Evolutionary conservation across 2,113 vertebrate genomes (phyloP).

Genomic region (Andinoacara biseriatus): DNA sequence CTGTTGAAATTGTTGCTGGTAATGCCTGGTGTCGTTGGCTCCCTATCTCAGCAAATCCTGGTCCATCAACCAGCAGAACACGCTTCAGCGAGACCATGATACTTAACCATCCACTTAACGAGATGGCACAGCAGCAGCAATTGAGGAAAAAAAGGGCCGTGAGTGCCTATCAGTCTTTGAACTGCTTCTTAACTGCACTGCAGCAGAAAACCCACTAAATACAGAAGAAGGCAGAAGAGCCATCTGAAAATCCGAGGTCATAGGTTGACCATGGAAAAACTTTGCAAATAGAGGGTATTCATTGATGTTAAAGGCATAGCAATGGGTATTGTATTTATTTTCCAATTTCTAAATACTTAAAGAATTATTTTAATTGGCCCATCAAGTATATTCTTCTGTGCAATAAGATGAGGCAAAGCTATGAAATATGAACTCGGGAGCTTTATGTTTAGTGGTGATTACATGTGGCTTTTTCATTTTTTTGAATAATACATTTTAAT

Average conservation of each 20-base stretch:
- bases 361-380: neutral
- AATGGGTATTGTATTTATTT: neutral
- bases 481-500: neutral
- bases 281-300: neutral
- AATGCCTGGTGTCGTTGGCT: constrained; percentile 32
- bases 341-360: neutral
- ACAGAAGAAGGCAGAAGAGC: constrained; percentile 57
- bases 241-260: constrained; percentile 28
- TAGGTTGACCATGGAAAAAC: constrained; percentile 22
- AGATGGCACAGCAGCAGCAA: constrained; percentile 60
- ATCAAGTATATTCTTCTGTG: neutral
- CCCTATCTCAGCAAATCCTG: constrained; percentile 40
- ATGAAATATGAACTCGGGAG: neutral
- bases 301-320: neutral
- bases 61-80: constrained; percentile 58
- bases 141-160: constrained; percentile 25
- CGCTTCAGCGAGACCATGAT: constrained; percentile 41
- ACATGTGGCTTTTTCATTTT: neutral
- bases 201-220: constrained; percentile 59
- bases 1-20: constrained; percentile 24
- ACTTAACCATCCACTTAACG: constrained; percentile 72
- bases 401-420: neutral
- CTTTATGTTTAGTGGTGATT: neutral
- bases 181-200: constrained; percentile 56
- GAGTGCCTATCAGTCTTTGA: constrained; percentile 63